Evolutionary conservation across 2,888 invertebrate species (phyloP), one percentile per base, ranked within the genome.

Genomic region (Himalopsyche anomala): DNA sequence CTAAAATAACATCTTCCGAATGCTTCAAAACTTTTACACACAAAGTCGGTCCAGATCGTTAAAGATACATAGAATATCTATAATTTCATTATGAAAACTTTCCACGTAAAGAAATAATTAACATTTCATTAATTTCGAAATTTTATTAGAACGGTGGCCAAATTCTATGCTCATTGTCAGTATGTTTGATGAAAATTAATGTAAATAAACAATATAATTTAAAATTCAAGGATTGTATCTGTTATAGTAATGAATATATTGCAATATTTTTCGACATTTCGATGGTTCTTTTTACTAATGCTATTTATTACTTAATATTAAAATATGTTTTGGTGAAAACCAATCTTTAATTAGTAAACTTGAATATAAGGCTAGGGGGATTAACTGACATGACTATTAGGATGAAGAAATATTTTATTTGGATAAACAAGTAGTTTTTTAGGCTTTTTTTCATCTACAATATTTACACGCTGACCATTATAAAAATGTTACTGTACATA

Each of bases 261-360:
- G 69, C 12, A 69, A 36, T 74, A 74, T 74, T 36, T 74, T 36
- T 74, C 74, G 36, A 74, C 19, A 38, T 74, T 74, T 74, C 74
- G 74, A 74, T 74, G 74, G 74, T 74, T 74, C 56, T 80, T 80
- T 80, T 84, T 83, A 54, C 81, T 83, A 45, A 51, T 80, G 51
- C 81, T 84, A 82, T 15, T 80, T 51, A 51, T 51, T 82, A 19
- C 54, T 40, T 42, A 81, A 54, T 54, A 45, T 54, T 36, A 74
- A 51, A 74, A n/a, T 38, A 38, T 74, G 3, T 36, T 36, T 74
- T 74, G 15, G 12, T 36, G 4, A 84, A 54, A 42, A 36, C 15
- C 11, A 38, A 36, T 74, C 12, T 74, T 36, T 36, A 74, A 74
- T 74, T 11, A 74, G 15, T 51, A 11, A 51, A 9, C 11, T 51